These are phyloP conservation scores for Exocentrus adspersus DNA, from an alignment of 2,888 invertebrate species.

Conservation along the genomic window DNA sequence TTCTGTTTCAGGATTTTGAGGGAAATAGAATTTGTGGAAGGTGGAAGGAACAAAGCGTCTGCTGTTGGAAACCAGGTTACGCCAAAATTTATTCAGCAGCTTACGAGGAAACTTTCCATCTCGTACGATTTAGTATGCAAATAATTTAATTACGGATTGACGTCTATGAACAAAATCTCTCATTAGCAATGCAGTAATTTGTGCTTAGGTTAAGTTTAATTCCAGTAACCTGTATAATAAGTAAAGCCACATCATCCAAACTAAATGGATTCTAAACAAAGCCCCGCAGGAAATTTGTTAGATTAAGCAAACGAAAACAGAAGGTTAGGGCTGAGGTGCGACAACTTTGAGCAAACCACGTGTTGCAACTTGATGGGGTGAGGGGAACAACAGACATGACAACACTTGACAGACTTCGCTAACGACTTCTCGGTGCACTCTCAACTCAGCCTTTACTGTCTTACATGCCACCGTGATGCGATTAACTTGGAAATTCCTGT, in stretches of 20 bases:
- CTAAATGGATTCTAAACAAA: conserved; percentile 22
- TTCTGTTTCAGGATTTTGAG: too few relatives aligned
- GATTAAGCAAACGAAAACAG: conserved; percentile 25
- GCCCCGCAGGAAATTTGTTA: conserved; percentile 25
- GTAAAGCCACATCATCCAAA: conserved; percentile 9
- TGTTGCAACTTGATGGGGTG: conserved; percentile 31
- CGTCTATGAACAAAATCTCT: neutral
- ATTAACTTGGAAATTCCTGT: conserved; percentile 24
- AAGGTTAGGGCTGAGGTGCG: conserved; percentile 28
- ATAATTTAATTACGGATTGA: neutral
- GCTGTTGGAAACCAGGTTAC: neutral
- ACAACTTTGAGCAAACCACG: conserved; percentile 35
- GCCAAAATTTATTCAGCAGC: neutral
- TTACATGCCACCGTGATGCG: conserved; percentile 18
- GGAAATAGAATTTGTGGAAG: too few relatives aligned
- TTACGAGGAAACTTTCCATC: neutral
- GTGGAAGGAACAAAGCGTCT: neutral
- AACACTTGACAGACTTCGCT: conserved; percentile 28
- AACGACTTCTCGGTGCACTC: conserved; percentile 28
- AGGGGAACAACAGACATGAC: conserved; percentile 23
- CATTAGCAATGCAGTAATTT: neutral
- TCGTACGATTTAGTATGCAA: neutral
- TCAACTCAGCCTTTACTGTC: conserved; percentile 27
- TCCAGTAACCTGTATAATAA: conserved; percentile 20
- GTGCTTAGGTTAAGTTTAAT: neutral